phyloP scores from a whole-genome alignment of 2,113 vertebrate species.

The Egretta garzetta region DNA sequence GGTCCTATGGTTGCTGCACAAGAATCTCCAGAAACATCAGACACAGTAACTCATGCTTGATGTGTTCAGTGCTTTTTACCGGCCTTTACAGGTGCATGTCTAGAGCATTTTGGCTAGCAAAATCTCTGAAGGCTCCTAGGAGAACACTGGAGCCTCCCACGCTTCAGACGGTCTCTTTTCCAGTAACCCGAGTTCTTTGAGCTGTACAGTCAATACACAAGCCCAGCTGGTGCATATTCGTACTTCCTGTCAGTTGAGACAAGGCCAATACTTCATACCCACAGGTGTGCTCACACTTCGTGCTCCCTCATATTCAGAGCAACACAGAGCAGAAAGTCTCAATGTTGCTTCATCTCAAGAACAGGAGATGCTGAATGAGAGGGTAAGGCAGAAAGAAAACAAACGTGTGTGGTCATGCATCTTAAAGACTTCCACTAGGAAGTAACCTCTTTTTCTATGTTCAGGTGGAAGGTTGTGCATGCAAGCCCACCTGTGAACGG shows the following conservation, averaged over 20 bases:
- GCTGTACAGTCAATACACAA: not conserved
- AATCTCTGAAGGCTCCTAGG: not conserved
- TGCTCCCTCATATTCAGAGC: not conserved
- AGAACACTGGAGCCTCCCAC: not conserved
- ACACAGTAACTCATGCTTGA: not conserved
- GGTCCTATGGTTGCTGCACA: not conserved
- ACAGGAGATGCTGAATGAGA: not conserved
- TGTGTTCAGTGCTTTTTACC: not conserved
- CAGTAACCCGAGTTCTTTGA: not conserved
- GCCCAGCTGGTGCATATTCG: not conserved
- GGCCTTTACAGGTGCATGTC: not conserved
- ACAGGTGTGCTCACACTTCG: not conserved
- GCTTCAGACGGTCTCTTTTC: not conserved
- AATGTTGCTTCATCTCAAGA: not conserved
- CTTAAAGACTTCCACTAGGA: not conserved
- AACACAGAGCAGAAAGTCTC: not conserved
- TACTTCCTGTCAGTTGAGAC: not conserved
- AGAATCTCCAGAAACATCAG: constrained; percentile 4
- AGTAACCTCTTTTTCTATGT: not conserved
- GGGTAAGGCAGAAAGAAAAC: not conserved
- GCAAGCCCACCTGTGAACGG: not conserved
- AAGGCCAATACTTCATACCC: not conserved
- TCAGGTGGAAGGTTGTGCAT: not conserved
- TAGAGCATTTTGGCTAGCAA: not conserved
- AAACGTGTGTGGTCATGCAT: not conserved